A percentile compares a stretch with the other conserved stretches of the same genome.
These are phyloP conservation scores for Cossypha heuglini DNA, from an alignment of 2,797 vertebrate species.

Conservation along the genomic window DNA sequence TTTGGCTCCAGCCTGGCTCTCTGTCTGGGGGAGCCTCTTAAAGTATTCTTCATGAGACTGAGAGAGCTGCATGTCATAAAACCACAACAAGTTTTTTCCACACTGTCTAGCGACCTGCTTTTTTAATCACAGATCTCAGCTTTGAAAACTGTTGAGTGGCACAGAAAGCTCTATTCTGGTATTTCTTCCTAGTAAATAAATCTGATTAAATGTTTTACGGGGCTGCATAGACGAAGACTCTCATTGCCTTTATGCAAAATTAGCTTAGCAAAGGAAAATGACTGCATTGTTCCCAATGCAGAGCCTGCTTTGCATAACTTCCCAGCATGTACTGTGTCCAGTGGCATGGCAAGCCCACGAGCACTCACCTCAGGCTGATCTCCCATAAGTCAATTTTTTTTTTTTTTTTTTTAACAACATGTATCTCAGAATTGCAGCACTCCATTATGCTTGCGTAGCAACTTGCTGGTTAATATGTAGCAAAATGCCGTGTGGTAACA, in stretches of 20 bases:
- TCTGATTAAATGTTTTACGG: not conserved
- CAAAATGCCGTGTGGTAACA: slow-evolving; percentile 45
- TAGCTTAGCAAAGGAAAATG: slow-evolving; percentile 15
- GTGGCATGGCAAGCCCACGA: slow-evolving; percentile 48
- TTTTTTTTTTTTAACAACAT: not conserved
- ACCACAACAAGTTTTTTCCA: not conserved
- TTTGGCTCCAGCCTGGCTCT: not conserved
- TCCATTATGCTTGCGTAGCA: slow-evolving; percentile 57
- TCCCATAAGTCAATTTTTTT: not conserved
- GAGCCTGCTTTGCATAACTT: slow-evolving; percentile 36
- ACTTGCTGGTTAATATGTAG: slow-evolving; percentile 63
- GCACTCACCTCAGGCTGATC: slow-evolving; percentile 24
- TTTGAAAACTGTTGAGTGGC: not conserved
- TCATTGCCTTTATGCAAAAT: slow-evolving; percentile 11
- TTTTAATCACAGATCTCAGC: not conserved
- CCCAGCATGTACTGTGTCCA: slow-evolving; percentile 20
- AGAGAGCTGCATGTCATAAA: not conserved
- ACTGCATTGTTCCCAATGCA: slow-evolving; percentile 40
- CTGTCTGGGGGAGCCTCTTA: not conserved
- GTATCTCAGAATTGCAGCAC: not conserved
- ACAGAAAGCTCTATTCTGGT: not conserved
- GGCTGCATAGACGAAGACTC: slow-evolving; percentile 3
- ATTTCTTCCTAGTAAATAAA: slow-evolving; percentile 11
- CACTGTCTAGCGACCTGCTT: not conserved
- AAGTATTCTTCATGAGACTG: not conserved